Base-by-base conservation (phyloP, 2,113 vertebrate species). In the Platycercus adscitus region DNA sequence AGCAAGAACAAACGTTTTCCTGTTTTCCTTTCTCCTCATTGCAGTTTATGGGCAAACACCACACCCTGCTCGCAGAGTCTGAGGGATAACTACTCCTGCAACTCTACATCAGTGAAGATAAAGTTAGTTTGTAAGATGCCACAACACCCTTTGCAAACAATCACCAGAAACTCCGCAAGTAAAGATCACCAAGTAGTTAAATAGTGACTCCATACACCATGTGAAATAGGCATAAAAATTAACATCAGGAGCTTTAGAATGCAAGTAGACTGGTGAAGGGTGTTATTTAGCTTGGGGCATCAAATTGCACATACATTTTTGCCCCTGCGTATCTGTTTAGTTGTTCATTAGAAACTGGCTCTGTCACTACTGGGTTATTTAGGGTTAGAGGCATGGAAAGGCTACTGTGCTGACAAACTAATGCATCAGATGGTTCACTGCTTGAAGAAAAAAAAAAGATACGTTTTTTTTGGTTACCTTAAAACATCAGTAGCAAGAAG, bases 381-480 rank as follows among this genome's bases (percentile, higher is more conserved):
- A 60, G n/a, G 29, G n/a, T 44, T 64, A 58, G 35, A 60, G 58
- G 13, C 11, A 15, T 1, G 3, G 46, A 18, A 69, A 56, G 4
- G 3, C 9, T 78, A 1, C 29, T 9, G 0, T 9, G 10, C 28
- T 78, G 60, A 23, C 14, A 77, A 72, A 71, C 9, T 28, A 43
- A 33, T 16, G 7, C 6, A 6, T 17, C 44, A 37, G 28, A 15
- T 5, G 3, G 14, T 18, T 20, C 37, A 9, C 10, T 11, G 6
- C 23, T 68, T 33, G 61, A 11, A 50, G 46, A 44, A 33, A 65
- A 70, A 6, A 49, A 89, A 41, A 41, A 39, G 9, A 4, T 49
- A 23, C 11, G 6, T 1, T 1, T 2, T 43, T 70, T 65, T 25
- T 12, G 0, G 8, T 52, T 66, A 19, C 26, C 14, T 43, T 26